These are phyloP conservation scores for Microctenopoma lineatum DNA, from an alignment of 2,797 vertebrate species.

Conservation along the genomic window DNA sequence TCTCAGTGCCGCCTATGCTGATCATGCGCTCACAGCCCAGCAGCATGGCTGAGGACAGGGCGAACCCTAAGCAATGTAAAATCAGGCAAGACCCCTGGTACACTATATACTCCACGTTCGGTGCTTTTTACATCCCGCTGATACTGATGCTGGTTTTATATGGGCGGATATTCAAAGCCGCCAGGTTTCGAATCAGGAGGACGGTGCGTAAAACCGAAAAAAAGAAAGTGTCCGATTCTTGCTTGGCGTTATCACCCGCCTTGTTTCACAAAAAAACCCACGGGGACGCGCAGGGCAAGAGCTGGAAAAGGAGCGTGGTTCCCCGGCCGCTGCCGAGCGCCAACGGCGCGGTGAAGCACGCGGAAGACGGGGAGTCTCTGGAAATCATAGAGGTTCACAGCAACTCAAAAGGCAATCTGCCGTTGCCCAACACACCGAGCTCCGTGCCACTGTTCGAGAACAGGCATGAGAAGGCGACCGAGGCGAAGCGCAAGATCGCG, in stretches of 20 bases:
- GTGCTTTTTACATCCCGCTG: constrained; percentile 96
- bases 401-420: constrained; percentile 86
- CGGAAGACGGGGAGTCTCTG: constrained; percentile 88
- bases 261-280: constrained; percentile 81
- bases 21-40: constrained; percentile 92
- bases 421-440: constrained; percentile 81
- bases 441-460: constrained; percentile 82
- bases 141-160: constrained; percentile 94
- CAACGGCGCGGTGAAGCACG: constrained; percentile 88
- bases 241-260: constrained; percentile 83
- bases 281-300: constrained; percentile 80
- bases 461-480: constrained; percentile 89
- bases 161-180: constrained; percentile 96
- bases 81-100: constrained; percentile 93
- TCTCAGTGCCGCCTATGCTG: constrained; percentile 93
- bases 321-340: constrained; percentile 77
- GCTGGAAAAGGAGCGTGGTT: constrained; percentile 87
- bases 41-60: constrained; percentile 88
- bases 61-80: constrained; percentile 89
- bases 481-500: constrained; percentile 93
- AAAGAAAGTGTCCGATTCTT: constrained; percentile 82
- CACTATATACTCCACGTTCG: constrained; percentile 95
- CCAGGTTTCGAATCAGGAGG: constrained; percentile 94
- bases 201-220: constrained; percentile 87
- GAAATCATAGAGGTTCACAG: constrained; percentile 92